These are phyloP conservation scores for Loris lydekkerianus DNA, from an alignment of 2,797 vertebrate genomes.

Conservation along the genomic window DNA sequence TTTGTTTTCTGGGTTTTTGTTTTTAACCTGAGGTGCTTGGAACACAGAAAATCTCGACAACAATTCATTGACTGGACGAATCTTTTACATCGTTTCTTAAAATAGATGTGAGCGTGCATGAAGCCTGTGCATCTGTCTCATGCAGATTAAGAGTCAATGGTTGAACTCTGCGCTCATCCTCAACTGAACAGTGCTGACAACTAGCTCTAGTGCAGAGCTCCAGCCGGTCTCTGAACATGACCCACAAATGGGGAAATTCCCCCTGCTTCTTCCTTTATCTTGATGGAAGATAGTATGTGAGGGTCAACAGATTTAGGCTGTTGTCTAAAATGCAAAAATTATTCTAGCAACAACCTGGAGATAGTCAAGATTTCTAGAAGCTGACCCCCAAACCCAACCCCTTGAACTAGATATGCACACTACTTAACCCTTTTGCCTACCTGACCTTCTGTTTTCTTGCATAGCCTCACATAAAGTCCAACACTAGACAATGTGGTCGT, in stretches of 20 bases:
- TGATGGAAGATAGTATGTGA: not conserved
- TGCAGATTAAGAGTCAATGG: not conserved
- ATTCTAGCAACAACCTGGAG: not conserved
- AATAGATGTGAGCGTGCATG: not conserved
- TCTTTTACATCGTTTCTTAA: not conserved
- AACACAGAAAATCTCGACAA: not conserved
- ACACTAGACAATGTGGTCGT: not conserved
- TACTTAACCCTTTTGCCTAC: not conserved
- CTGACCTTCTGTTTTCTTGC: not conserved
- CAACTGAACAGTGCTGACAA: not conserved
- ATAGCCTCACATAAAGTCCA: not conserved
- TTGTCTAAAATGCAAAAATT: not conserved
- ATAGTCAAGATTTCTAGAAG: not conserved
- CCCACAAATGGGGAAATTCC: not conserved
- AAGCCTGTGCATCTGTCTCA: not conserved
- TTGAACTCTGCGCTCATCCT: not conserved
- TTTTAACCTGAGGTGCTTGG: not conserved
- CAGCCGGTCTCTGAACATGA: not conserved
- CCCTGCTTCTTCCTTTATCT: not conserved
- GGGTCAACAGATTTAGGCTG: not conserved
- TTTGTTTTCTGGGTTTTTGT: not conserved
- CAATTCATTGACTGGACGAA: not conserved
- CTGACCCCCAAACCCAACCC: not conserved
- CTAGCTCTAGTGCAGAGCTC: not conserved
- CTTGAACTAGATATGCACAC: not conserved